These are phyloP conservation scores for Darevskia mixta DNA, from an alignment of 2,797 vertebrate genomes.

Conservation along the genomic window DNA sequence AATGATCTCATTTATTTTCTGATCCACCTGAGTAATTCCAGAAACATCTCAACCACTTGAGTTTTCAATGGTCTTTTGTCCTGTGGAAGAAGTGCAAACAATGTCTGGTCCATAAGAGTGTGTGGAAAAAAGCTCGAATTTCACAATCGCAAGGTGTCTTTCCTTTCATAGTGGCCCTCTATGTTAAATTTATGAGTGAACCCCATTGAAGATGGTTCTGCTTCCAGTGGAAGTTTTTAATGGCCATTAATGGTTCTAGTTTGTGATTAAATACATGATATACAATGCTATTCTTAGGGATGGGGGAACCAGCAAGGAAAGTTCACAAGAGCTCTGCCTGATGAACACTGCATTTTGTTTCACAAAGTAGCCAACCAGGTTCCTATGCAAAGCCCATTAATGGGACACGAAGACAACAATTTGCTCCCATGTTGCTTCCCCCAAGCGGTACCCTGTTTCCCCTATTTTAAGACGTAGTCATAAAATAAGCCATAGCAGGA, in stretches of 20 bases:
- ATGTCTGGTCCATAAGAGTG: background rate
- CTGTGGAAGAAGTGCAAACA: background rate
- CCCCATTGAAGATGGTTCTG: background rate
- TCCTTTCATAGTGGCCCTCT: background rate
- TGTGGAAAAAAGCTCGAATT: background rate
- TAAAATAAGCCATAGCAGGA: too few relatives aligned
- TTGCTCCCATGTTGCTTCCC: background rate
- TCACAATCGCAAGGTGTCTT: background rate
- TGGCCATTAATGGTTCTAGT: background rate
- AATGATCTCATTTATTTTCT: background rate
- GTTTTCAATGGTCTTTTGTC: background rate
- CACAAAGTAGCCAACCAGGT: background rate
- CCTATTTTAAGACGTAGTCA: too few relatives aligned
- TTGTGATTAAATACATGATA: background rate
- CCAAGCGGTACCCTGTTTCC: background rate
- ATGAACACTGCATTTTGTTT: background rate
- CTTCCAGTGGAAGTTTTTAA: background rate
- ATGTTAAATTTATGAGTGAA: background rate
- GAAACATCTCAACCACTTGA: conserved; percentile 2
- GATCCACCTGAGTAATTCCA: background rate
- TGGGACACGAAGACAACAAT: background rate
- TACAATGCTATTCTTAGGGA: background rate
- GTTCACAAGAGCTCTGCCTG: background rate
- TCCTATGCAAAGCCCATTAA: background rate
- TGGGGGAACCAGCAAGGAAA: background rate